These are phyloP conservation scores for Trichonephila inaurata DNA, from an alignment of 1,140 invertebrate genomes.

Conservation along the genomic window DNA sequence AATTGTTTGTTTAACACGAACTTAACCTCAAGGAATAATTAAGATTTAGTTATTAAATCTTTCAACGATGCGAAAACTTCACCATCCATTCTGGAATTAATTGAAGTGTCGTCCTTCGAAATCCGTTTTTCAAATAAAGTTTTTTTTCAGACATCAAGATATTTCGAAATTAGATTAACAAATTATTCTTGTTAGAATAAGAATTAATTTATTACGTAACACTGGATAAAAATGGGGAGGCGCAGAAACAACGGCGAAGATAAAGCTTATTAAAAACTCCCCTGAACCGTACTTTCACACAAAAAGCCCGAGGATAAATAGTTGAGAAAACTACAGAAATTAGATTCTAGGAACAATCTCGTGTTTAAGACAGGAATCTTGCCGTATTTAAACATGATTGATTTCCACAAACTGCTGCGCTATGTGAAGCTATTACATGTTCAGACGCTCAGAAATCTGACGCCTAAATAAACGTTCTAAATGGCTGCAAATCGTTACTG, in stretches of 20 bases:
- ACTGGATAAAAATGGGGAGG: not conserved
- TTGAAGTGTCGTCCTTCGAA: not conserved
- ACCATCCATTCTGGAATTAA: not conserved
- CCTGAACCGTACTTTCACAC: not conserved
- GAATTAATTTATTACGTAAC: not conserved
- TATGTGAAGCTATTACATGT: slow-evolving; percentile 6
- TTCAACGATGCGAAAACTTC: not conserved
- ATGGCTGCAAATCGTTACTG: slow-evolving; percentile 56
- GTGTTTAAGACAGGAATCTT: slow-evolving; percentile 23
- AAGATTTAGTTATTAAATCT: no score
- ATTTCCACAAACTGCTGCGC: slow-evolving; percentile 16
- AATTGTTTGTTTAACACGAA: no score
- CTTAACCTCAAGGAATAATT: no score
- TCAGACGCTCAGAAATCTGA: slow-evolving; percentile 32
- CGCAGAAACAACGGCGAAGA: not conserved
- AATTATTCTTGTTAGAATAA: not conserved
- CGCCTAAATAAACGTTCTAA: slow-evolving; percentile 63
- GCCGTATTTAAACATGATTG: slow-evolving; percentile 61
- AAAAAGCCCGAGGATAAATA: not conserved
- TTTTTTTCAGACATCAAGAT: no score
- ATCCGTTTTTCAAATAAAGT: no score
- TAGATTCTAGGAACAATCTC: not conserved
- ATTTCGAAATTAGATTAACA: not conserved
- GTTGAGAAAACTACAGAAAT: not conserved
- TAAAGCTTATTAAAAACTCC: not conserved